Conservation (phyloP, 1,140 invertebrate genomes). For the Bombus ignitus region DNA sequence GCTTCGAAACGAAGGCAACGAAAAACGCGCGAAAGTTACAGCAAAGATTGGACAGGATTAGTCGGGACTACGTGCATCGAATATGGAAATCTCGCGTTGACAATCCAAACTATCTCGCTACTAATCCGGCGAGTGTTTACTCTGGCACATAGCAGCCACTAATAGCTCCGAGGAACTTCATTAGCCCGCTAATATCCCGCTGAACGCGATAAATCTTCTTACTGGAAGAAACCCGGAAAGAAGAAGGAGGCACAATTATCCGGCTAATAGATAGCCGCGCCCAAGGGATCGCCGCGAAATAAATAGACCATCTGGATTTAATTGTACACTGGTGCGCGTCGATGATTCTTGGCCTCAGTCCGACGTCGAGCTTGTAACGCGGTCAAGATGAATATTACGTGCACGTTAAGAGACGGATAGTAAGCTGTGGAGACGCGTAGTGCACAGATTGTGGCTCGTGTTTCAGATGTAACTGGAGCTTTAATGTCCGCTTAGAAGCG, state of each 20-base stretch:
- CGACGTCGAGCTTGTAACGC: conserved; percentile 42
- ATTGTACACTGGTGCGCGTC: background rate
- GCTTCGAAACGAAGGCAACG: too few relatives aligned
- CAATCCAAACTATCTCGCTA: background rate
- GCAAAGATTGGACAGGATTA: too few relatives aligned
- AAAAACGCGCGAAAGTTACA: background rate
- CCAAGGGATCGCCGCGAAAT: too few relatives aligned
- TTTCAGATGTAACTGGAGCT: conserved; percentile 54
- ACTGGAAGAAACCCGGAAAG: background rate
- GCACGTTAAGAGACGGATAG: conserved; percentile 47
- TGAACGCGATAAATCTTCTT: background rate
- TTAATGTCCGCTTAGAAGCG: conserved; percentile 1
- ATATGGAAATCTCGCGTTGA: conserved; percentile 5
- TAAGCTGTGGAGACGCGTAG: conserved; percentile 35
- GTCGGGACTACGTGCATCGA: too few relatives aligned
- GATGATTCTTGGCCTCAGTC: conserved; percentile 6
- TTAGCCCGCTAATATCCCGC: background rate
- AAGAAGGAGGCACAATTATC: background rate
- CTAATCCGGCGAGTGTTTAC: background rate
- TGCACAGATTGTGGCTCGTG: conserved; percentile 46
- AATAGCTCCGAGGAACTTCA: background rate
- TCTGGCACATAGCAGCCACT: background rate
- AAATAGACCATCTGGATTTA: conserved; percentile 10
- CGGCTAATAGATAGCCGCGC: background rate
- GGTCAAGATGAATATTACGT: conserved; percentile 59